Conservation (phyloP, 2,888 invertebrate species). For the Napeogenes inachia region DNA sequence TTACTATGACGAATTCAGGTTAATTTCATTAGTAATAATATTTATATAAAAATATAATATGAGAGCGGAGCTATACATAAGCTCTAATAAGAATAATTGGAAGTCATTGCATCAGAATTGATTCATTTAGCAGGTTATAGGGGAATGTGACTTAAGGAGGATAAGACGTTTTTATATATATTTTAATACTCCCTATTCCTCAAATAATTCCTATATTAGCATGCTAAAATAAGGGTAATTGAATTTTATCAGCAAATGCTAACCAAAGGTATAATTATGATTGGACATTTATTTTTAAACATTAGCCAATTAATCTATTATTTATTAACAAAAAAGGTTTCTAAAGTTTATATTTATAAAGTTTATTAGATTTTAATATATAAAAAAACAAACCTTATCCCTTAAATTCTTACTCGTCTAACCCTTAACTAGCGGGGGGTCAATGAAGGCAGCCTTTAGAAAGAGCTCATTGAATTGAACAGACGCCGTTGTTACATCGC, state of each 20-base stretch:
- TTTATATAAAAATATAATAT: too few species aligned
- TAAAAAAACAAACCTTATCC: constrained; percentile 6
- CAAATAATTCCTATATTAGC: too few species aligned
- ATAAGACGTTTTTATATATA: neutral
- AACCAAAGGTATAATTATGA: too few species aligned
- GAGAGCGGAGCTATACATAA: neutral
- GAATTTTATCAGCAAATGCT: too few species aligned
- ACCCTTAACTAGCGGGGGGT: constrained; percentile 15
- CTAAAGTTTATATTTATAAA: neutral
- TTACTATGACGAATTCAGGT: too few species aligned
- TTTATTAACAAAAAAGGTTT: too few species aligned
- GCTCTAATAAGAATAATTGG: constrained; percentile 23
- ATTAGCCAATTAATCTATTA: too few species aligned
- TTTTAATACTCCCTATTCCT: neutral
- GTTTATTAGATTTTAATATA: neutral
- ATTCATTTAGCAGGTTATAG: constrained; percentile 25
- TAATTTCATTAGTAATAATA: too few species aligned
- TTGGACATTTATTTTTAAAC: too few species aligned
- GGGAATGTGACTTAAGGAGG: neutral
- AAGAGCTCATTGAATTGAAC: constrained; percentile 21
- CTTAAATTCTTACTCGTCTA: neutral
- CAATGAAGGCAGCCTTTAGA: constrained; percentile 26
- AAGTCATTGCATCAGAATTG: constrained; percentile 28
- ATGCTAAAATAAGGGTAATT: too few species aligned
- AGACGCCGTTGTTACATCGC: neutral